Conservation (phyloP, 2,113 vertebrate species). For the Proteles cristata region DNA sequence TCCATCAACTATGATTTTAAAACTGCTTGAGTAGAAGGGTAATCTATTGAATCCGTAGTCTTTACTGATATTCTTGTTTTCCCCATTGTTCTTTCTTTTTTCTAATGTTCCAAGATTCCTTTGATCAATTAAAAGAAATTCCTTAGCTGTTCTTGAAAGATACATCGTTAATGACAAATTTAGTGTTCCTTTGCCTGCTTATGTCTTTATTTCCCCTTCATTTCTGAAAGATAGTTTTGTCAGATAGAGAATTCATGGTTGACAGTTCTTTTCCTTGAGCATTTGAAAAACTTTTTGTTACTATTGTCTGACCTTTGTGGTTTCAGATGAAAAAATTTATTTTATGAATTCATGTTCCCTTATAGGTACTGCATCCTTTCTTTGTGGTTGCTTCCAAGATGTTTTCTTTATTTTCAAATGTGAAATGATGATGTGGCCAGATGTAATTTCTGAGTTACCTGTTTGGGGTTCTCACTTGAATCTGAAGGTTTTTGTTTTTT, state of each 20-base stretch:
- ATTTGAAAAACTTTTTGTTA: background rate
- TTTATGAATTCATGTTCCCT: background rate
- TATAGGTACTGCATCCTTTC: background rate
- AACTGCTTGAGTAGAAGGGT: background rate
- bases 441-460: background rate
- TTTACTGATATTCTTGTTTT: background rate
- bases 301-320: background rate
- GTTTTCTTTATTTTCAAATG: background rate
- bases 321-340: background rate
- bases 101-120: background rate
- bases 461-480: background rate
- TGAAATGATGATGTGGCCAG: background rate
- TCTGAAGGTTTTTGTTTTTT: background rate
- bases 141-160: background rate
- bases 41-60: background rate
- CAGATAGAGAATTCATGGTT: background rate
- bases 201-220: background rate
- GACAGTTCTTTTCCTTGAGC: background rate
- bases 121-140: background rate
- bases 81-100: background rate
- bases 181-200: background rate
- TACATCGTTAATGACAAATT: background rate
- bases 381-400: background rate
- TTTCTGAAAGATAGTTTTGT: constrained; percentile 34
- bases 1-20: background rate